Evolutionary conservation across 1,140 invertebrate genomes (phyloP), one percentile per base, ranked within the genome.

Genomic region (Geopemphigus sp.): DNA sequence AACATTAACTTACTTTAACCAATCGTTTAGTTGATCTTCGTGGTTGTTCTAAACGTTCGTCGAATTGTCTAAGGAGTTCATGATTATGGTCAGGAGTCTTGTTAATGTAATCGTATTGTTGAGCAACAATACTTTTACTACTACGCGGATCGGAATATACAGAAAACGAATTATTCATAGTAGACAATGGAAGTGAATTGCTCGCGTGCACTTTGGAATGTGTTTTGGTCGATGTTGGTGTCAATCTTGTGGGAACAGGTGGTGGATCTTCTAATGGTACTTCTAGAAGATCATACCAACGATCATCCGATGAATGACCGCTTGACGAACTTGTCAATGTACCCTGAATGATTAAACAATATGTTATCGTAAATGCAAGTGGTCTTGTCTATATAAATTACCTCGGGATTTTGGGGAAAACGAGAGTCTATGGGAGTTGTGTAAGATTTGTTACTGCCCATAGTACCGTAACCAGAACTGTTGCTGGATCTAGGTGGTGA

Each of bases 381-480:
- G n/a, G n/a, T 1, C 47, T 15, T 22, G 12, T 50, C 8, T 50
- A 72, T 64, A 80, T 32, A 59, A 57, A 80, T 83, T 83, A 85
- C 85, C 83, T 86, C 85, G 72, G 82, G 82, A 82, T 88, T 88
- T 82, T 86, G 83, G 26, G 86, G 86, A 84, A 88, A 87, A 82
- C 88, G 82, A 32, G 87, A 85, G 86, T 89, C 89, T 32, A 53
- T 85, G 81, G 72, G 85, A 84, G 86, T 88, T 50, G 74, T 78
- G 86, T 89, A 91, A 81, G 91, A 91, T 83, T 90, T 90, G 73
- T 89, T 90, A 83, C 91, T 92, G 81, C 90, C 92, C 84, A 92
- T 93, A 22, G 93, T 94, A 63, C 93, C 93, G 85, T 95, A 94
- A 12, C 93, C 93, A 56, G 92, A 93, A 86, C 92, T 93, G 84